A percentile compares a stretch with the other conserved stretches of the same genome.
These are phyloP conservation scores for Nesometra sesokonis DNA, from an alignment of 35 echinoderm and acorn worm species.

Conservation along the genomic window DNA sequence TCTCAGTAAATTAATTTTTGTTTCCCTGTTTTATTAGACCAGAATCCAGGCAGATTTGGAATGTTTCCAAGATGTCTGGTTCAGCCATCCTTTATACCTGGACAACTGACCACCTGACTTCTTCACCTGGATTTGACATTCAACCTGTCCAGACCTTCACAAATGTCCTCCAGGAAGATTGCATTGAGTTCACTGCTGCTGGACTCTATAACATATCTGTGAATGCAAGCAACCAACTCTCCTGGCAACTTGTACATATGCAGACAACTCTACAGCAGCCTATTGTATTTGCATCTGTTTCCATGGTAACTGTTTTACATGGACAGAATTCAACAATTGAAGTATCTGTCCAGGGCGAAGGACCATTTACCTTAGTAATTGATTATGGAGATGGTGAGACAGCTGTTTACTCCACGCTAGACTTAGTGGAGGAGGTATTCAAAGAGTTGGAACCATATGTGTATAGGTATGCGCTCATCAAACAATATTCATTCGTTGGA, in stretches of 20 bases:
- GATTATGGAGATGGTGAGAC: slow-evolving; percentile 47
- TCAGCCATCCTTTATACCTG: slow-evolving; percentile 52
- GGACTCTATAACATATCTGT: slow-evolving; percentile 75
- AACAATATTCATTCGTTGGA: slow-evolving; percentile 42
- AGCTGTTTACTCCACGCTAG: slow-evolving; percentile 9
- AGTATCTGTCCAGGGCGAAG: slow-evolving; percentile 44
- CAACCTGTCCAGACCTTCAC: neutral
- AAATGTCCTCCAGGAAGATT: slow-evolving; percentile 35
- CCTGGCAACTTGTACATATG: slow-evolving; percentile 3
- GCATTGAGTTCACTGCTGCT: slow-evolving; percentile 29
- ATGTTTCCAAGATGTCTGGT: slow-evolving; percentile 19
- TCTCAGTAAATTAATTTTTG: neutral
- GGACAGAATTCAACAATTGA: slow-evolving; percentile 26
- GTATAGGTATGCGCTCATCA: slow-evolving; percentile 31
- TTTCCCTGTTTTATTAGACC: slow-evolving; percentile 13
- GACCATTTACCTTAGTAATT: slow-evolving; percentile 38
- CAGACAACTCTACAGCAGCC: slow-evolving; percentile 62
- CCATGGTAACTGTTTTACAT: slow-evolving; percentile 34
- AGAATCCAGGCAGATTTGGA: slow-evolving; percentile 31
- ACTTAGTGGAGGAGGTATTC: neutral
- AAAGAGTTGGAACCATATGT: neutral
- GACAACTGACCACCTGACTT: neutral
- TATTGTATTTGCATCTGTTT: slow-evolving; percentile 30
- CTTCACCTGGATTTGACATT: neutral
- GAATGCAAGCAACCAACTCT: slow-evolving; percentile 50